Percentiles rank a stretch among this genome's conserved stretches.
phyloP scores from a whole-genome alignment of 1,140 invertebrate genomes.

The Oncopeltus fasciatus region DNA sequence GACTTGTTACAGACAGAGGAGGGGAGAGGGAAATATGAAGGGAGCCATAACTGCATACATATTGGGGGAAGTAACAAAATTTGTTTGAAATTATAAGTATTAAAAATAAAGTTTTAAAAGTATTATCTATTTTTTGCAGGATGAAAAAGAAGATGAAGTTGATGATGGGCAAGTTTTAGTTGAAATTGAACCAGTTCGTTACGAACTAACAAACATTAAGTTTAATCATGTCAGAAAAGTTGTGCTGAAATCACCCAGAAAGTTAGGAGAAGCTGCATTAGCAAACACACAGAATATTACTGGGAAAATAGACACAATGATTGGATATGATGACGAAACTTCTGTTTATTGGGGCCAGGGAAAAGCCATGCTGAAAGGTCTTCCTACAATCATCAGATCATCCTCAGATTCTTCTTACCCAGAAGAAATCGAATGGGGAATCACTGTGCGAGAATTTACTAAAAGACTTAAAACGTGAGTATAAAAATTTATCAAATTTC shows the following conservation, averaged over 20 bases:
- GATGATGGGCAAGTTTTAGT: slow-evolving; percentile 54
- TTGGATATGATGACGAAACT: slow-evolving; percentile 51
- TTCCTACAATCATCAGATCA: slow-evolving; percentile 52
- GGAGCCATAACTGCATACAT: too few relatives aligned
- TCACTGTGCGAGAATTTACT: slow-evolving; percentile 28
- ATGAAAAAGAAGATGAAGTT: slow-evolving; percentile 38
- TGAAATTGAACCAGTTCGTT: slow-evolving; percentile 58
- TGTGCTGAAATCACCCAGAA: slow-evolving; percentile 34
- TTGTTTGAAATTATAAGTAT: too few relatives aligned
- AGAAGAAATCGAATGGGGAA: slow-evolving; percentile 51
- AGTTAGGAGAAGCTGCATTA: slow-evolving; percentile 44
- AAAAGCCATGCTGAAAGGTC: slow-evolving; percentile 53
- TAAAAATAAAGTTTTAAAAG: too few relatives aligned
- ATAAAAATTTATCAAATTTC: too few relatives aligned
- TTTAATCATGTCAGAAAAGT: slow-evolving; percentile 35
- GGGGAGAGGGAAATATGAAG: too few relatives aligned
- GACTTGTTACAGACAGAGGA: too few relatives aligned
- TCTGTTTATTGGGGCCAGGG: slow-evolving; percentile 61
- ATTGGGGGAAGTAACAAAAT: too few relatives aligned
- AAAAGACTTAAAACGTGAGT: background rate
- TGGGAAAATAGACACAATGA: slow-evolving; percentile 46
- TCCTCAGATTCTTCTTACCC: slow-evolving; percentile 30
- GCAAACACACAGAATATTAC: slow-evolving; percentile 39
- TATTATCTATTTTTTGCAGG: too few relatives aligned
- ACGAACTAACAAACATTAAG: slow-evolving; percentile 51